Conservation (phyloP, 1,140 invertebrate genomes). For the Polypedilum vanderplanki region DNA sequence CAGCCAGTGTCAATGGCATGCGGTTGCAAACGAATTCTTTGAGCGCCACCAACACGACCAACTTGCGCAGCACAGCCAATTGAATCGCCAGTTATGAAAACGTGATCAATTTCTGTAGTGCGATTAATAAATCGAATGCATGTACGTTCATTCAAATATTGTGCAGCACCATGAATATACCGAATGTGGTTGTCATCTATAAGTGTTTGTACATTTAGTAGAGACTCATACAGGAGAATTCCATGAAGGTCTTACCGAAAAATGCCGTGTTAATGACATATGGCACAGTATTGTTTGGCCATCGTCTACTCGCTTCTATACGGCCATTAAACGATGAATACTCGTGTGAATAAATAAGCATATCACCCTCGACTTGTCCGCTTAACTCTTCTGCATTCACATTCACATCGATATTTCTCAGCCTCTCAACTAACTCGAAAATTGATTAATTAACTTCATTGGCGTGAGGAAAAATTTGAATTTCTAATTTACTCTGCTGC, state of each 20-base stretch:
- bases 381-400: not conserved
- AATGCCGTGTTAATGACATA: not conserved
- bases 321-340: not conserved
- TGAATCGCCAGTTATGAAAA: conserved; percentile 10
- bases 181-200: not conserved
- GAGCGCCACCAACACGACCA: not conserved
- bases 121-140: not conserved
- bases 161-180: not conserved
- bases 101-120: conserved; percentile 1
- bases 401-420: not conserved
- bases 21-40: not conserved
- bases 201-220: not conserved
- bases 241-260: not conserved
- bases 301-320: not conserved
- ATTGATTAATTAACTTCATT: not conserved
- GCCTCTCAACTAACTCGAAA: not conserved
- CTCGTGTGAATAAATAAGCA: not conserved
- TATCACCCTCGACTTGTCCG: conserved; percentile 7
- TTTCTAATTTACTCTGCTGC: not conserved
- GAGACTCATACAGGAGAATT: not conserved
- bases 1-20: not conserved
- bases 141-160: not conserved
- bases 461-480: conserved; percentile 2
- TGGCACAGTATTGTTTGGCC: not conserved
- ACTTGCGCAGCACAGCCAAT: not conserved